Percentiles rank a stretch among this genome's conserved stretches.
Conservation (phyloP, 2,113 vertebrate species). For the Symphodus melops region DNA sequence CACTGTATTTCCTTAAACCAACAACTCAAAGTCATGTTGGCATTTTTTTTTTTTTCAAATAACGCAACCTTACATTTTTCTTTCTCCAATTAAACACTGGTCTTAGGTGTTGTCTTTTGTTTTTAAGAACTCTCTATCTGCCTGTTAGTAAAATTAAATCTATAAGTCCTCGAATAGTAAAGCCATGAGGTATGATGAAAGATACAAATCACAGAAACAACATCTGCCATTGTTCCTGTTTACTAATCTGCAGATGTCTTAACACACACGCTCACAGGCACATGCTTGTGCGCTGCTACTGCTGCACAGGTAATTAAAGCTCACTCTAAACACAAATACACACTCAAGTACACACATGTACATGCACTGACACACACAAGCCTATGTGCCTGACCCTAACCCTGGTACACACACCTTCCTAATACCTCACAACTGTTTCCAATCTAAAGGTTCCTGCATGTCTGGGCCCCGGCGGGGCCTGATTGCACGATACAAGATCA, state of each 20-base stretch:
- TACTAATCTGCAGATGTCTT: conserved; percentile 50
- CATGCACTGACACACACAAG: conserved; percentile 48
- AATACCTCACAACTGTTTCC: conserved; percentile 85
- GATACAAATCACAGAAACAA: conserved; percentile 44
- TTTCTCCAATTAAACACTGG: neutral
- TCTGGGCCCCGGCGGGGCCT: conserved; percentile 80
- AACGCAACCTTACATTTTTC: neutral
- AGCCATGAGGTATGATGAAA: conserved; percentile 33
- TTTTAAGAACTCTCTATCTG: conserved; percentile 14
- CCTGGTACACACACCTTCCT: conserved; percentile 79
- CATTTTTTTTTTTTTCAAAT: conserved; percentile 16
- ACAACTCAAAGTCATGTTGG: conserved; percentile 8
- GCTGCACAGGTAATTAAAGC: conserved; percentile 65
- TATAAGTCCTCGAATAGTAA: conserved; percentile 15
- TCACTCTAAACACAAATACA: conserved; percentile 41
- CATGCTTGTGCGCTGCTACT: conserved; percentile 18
- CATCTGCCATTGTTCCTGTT: conserved; percentile 60
- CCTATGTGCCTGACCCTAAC: conserved; percentile 62
- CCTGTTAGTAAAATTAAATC: neutral
- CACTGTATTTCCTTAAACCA: neutral
- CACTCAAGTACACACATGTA: conserved; percentile 33
- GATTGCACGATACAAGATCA: conserved; percentile 82
- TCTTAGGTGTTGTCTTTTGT: conserved; percentile 17
- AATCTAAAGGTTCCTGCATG: conserved; percentile 86
- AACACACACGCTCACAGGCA: conserved; percentile 1